Evolutionary conservation across 2,113 vertebrate genomes (phyloP), one percentile per base, ranked within the genome.

Genomic region (Hippoglossus stenolepis): DNA sequence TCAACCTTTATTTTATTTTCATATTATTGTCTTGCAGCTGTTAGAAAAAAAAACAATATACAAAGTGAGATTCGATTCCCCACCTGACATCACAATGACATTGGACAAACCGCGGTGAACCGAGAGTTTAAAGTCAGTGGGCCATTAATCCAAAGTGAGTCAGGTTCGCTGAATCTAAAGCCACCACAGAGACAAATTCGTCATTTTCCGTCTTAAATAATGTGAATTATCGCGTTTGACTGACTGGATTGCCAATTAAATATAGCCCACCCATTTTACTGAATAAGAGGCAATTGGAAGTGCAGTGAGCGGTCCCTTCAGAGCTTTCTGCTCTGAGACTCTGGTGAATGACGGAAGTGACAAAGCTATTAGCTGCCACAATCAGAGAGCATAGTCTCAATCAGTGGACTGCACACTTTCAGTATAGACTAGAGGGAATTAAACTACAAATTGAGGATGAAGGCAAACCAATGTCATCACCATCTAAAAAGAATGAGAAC

Each of bases 401-500:
- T 93, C 87, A 92, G 78, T n/a, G 62, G 81, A 84, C 90, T 77
- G 80, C 82, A 75, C 91, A 93, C 90, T 92, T 89, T 89, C 88
- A 90, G 87, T 70, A 66, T 56, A 66, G 85, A 82, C 90, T 72
- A 80, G 85, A 88, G 92, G 92, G 90, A 94, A 93, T 91, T 91
- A 65, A 89, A 89, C 80, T 85, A 85, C 79, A 91, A 93, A 93
- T 90, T 92, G 87, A 92, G 90, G 89, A 91, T 92, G 84, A 92
- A 93, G 89, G 77, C 89, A 89, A 91, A 89, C 85, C 87, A 92
- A 92, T 91, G 91, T 91, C 90, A 93, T 85, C 74, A 79, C 84
- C 76, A 90, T 85, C 85, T 87, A 85, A 85, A 78, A 79, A 76
- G 80, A 86, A 85, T 66, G 64, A 73, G 82, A 86, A 74, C 82